Conservation (phyloP, 2,888 invertebrate species). For the Spodoptera littoralis region DNA sequence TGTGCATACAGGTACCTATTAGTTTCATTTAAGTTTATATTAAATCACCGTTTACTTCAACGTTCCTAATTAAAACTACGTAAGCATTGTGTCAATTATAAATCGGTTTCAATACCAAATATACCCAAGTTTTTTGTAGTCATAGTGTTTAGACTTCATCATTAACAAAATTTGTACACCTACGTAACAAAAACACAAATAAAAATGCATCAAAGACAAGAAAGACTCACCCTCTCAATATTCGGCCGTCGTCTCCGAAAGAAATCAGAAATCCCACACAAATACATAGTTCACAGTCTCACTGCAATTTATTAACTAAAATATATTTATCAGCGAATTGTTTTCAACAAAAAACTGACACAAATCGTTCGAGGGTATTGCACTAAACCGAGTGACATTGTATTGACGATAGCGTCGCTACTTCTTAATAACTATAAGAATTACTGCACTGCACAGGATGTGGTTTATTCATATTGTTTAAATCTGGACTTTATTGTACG, state of each 20-base stretch:
- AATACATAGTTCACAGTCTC: constrained; percentile 69
- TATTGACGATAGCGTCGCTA: constrained; percentile 30
- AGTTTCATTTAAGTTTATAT: too few species aligned
- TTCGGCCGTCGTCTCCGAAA: constrained; percentile 72
- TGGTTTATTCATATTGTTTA: constrained; percentile 7
- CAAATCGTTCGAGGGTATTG: constrained; percentile 60
- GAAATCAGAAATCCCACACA: constrained; percentile 80
- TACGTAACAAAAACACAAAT: too few species aligned
- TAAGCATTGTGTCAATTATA: too few species aligned
- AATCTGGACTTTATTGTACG: constrained; percentile 9
- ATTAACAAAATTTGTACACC: too few species aligned
- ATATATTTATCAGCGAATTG: constrained; percentile 19
- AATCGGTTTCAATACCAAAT: too few species aligned
- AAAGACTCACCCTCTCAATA: constrained; percentile 75
- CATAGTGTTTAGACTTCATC: too few species aligned
- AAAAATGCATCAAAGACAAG: background rate
- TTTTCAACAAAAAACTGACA: constrained; percentile 48
- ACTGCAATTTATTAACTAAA: constrained; percentile 27
- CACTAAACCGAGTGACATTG: constrained; percentile 61
- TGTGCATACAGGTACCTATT: too few species aligned
- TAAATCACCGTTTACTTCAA: too few species aligned
- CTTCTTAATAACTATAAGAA: constrained; percentile 55
- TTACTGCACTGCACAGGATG: constrained; percentile 53
- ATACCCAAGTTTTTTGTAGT: too few species aligned
- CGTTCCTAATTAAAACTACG: too few species aligned